Percentiles rank a stretch among this genome's conserved stretches.
phyloP scores from a whole-genome alignment of 2,113 vertebrate species.

The Sigmodon hispidus region DNA sequence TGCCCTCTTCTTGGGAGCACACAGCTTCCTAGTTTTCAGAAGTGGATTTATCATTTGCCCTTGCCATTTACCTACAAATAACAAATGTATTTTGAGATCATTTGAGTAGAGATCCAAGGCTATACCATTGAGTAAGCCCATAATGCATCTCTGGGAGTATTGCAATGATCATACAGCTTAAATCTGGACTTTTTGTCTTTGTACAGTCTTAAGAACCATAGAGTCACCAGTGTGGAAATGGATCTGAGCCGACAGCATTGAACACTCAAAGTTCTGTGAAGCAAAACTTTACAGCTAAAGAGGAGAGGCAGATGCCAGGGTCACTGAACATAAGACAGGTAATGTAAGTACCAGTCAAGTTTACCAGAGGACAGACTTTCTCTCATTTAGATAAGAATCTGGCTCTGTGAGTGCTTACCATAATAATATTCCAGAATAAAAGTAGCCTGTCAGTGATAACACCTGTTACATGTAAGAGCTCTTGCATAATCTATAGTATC shows the following conservation, averaged over 20 bases:
- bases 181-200: neutral
- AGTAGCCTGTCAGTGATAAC: neutral
- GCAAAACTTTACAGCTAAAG: neutral
- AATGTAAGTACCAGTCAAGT: neutral
- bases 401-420: neutral
- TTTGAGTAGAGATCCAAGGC: neutral
- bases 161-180: neutral
- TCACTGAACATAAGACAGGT: neutral
- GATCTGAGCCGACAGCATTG: neutral
- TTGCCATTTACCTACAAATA: neutral
- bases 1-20: neutral
- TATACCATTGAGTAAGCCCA: neutral
- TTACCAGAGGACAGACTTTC: neutral
- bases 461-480: neutral
- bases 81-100: neutral
- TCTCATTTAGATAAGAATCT: neutral
- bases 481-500: neutral
- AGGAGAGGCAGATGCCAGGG: neutral
- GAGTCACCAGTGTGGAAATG: neutral
- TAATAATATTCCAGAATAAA: neutral
- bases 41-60: neutral
- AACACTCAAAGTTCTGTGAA: too few relatives aligned
- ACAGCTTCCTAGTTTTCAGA: neutral
- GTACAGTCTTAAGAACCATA: neutral
- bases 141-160: neutral